Percentiles rank a stretch among this genome's conserved stretches.
phyloP scores from a whole-genome alignment of 2,888 invertebrate genomes.

The Apotomis betuletana region DNA sequence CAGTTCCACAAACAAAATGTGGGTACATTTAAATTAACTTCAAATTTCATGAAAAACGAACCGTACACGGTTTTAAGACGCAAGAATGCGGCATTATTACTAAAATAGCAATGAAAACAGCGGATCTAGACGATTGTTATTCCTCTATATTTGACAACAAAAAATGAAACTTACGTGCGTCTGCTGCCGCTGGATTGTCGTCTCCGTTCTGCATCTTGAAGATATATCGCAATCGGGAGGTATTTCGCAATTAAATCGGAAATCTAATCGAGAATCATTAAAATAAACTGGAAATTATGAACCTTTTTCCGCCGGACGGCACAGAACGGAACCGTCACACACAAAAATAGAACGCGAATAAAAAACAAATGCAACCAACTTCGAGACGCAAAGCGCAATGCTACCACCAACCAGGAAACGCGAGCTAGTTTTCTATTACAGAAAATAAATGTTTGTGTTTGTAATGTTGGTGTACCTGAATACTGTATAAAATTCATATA shows the following conservation, averaged over 20 bases:
- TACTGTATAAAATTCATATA: background rate
- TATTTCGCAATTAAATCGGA: constrained; percentile 60
- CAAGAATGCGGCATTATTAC: constrained; percentile 49
- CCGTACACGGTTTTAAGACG: constrained; percentile 45
- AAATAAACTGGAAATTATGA: constrained; percentile 71
- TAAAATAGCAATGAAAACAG: constrained; percentile 64
- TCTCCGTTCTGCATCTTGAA: constrained; percentile 81
- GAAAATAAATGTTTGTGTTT: background rate
- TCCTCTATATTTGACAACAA: constrained; percentile 69
- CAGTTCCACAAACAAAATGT: constrained; percentile 49
- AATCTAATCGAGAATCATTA: constrained; percentile 71
- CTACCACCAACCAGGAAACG: constrained; percentile 46
- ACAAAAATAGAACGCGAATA: constrained; percentile 83
- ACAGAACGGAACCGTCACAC: constrained; percentile 82
- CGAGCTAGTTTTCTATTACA: constrained; percentile 43
- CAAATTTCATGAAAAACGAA: constrained; percentile 43
- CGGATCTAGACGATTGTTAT: constrained; percentile 62
- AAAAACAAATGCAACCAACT: constrained; percentile 78
- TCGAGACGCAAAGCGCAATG: constrained; percentile 52
- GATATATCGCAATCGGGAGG: constrained; percentile 70
- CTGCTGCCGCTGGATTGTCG: constrained; percentile 67
- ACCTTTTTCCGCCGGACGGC: constrained; percentile 69
- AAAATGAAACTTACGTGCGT: constrained; percentile 70
- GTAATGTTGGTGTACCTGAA: constrained; percentile 7
- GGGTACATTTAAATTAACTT: constrained; percentile 69